Base-by-base conservation (phyloP, 1,140 invertebrate genomes). In the Helicoverpa zea region DNA sequence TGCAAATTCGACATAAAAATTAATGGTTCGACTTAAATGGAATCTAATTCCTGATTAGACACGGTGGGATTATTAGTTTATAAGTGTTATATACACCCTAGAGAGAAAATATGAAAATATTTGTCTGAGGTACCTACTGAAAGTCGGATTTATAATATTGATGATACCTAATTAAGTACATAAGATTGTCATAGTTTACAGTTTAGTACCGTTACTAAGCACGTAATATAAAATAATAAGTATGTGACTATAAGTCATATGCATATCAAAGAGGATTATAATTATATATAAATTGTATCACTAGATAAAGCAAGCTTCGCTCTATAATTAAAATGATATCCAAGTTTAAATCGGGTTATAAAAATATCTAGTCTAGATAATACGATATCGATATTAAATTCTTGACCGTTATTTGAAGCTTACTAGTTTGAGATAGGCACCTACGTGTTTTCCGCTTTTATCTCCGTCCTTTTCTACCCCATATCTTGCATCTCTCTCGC, bases 1-100 rank as follows among this genome's bases (percentile, higher is more conserved):
- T 78, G 76, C 76, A 68, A 68, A 78, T 78, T 70, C 63, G 76
- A 79, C 52, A 79, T 79, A 58, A 79, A 79, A 79, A 79, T 68
- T 68, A 79, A 79, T 79, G 76, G 64, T n/a, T 68, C 63, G 52
- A 70, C 63, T 78, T 68, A 79, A 79, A 29, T 79, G 64, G 61
- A 59, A 61, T 75, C 61, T 77, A 77, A 77, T 66, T 77, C 75
- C 75, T 66, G 59, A 66, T 77, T 77, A 63, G 61, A 29, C 75
- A 77, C 61, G 61, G 75, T 75, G 56, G 61, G 75, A 77, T 77
- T 77, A 77, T 77, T 64, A 30, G 61, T 66, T 43, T 77, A 61
- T 49, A 75, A 75, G 70, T 73, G 35, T 23, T 13, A 5, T 49
- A 77, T 75, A 59, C 29, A 18, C 58, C 58, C 56, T 61, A 18